These are phyloP conservation scores for Diceros bicornis DNA, from an alignment of 2,797 vertebrate genomes.

Conservation along the genomic window DNA sequence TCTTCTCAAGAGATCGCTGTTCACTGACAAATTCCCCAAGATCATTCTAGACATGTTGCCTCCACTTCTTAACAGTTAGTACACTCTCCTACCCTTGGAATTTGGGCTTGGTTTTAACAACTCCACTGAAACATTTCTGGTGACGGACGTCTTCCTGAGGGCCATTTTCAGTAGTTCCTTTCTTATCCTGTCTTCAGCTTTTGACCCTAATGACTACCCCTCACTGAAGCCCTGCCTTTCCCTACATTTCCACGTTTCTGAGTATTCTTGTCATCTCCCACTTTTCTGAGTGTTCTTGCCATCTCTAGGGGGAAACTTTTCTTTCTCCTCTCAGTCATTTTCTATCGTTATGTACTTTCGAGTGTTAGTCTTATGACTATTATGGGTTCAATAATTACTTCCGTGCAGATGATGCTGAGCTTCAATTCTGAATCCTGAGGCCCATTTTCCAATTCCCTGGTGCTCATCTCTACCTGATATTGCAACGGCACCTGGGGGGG, in stretches of 20 bases:
- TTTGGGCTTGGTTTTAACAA: not conserved
- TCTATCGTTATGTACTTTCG: not conserved
- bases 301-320: not conserved
- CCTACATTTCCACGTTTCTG: not conserved
- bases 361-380: not conserved
- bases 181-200: not conserved
- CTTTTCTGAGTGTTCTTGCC: not conserved
- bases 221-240: not conserved
- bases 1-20: not conserved
- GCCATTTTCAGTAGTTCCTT: not conserved
- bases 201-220: not conserved
- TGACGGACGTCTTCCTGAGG: not conserved
- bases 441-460: not conserved
- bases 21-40: not conserved
- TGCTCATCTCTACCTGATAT: not conserved
- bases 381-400: not conserved
- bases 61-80: not conserved
- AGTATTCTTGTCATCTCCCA: not conserved
- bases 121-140: not conserved
- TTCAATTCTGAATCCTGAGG: not conserved
- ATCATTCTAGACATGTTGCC: not conserved
- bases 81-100: not conserved
- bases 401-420: not conserved
- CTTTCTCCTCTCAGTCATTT: not conserved
- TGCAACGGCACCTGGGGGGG: not conserved